Percentiles rank a stretch among this genome's conserved stretches.
These are phyloP conservation scores for Mesorhabditis sp. DNA, from an alignment of 2,888 invertebrate species.

Conservation along the genomic window DNA sequence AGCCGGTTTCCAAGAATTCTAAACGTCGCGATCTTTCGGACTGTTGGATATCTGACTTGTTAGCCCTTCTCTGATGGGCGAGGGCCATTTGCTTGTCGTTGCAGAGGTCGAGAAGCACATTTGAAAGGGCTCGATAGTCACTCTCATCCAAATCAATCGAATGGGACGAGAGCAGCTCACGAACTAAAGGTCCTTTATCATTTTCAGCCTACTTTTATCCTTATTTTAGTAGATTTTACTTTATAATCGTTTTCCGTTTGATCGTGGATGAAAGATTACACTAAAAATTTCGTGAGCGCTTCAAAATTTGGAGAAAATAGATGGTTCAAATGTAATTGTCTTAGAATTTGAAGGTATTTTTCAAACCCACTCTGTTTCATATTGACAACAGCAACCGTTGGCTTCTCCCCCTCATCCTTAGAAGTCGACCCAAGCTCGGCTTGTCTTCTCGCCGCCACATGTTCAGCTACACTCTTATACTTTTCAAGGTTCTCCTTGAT, in stretches of 20 bases:
- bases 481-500: constrained; percentile 42
- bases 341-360: background rate
- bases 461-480: constrained; percentile 34
- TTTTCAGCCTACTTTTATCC: too few relatives aligned
- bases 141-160: constrained; percentile 40
- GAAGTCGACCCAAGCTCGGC: constrained; percentile 10
- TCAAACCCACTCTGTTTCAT: constrained; percentile 38
- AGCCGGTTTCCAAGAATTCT: constrained; percentile 78
- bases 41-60: constrained; percentile 65
- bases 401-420: constrained; percentile 20
- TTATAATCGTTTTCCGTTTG: background rate
- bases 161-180: constrained; percentile 36
- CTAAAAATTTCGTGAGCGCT: background rate
- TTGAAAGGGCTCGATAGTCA: constrained; percentile 75
- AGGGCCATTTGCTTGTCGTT: constrained; percentile 81
- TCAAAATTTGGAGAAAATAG: background rate
- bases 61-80: constrained; percentile 80
- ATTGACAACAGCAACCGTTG: constrained; percentile 41
- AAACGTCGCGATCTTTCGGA: constrained; percentile 11
- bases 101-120: constrained; percentile 76
- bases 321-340: background rate
- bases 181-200: constrained; percentile 19
- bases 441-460: constrained; percentile 12
- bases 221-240: too few relatives aligned
- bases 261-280: background rate